These are phyloP conservation scores for Ichneumon xanthorius DNA, from an alignment of 2,888 invertebrate genomes.

Conservation along the genomic window DNA sequence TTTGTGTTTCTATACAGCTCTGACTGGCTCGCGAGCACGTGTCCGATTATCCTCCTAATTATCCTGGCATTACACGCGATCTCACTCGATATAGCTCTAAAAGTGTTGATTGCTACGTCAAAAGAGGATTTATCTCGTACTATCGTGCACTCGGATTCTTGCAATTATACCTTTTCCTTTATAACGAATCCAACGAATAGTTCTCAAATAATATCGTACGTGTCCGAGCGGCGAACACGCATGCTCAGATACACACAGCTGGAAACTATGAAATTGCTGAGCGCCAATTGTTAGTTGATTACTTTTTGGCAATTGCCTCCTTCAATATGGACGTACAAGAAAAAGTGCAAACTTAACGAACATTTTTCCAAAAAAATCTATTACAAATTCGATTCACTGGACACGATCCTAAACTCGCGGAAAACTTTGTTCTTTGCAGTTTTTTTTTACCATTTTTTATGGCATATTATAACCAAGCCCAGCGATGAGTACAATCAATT, in stretches of 20 bases:
- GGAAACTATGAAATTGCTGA: slow-evolving; percentile 17
- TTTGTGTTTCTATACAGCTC: slow-evolving; percentile 37
- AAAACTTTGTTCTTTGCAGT: neutral
- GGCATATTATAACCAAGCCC: no score
- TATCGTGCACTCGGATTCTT: slow-evolving; percentile 48
- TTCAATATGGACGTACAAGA: neutral
- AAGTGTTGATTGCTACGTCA: slow-evolving; percentile 66
- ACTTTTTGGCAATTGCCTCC: neutral
- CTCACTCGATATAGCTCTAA: slow-evolving; percentile 67
- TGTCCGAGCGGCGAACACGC: neutral
- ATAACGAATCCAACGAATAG: slow-evolving; percentile 22
- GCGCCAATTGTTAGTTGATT: neutral
- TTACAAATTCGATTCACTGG: neutral
- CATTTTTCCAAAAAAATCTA: neutral
- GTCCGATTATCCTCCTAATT: slow-evolving; percentile 78
- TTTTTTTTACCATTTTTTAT: no score
- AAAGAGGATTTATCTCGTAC: slow-evolving; percentile 58
- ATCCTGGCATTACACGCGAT: slow-evolving; percentile 77
- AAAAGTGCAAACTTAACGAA: neutral
- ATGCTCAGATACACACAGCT: slow-evolving; percentile 13
- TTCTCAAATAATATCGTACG: slow-evolving; percentile 21
- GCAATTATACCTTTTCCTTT: slow-evolving; percentile 41
- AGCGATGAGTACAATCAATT: no score
- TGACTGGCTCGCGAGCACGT: slow-evolving; percentile 71
- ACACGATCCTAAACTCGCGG: neutral